phyloP scores from a whole-genome alignment of 2,888 invertebrate genomes.

The Parasteatoda lunata region DNA sequence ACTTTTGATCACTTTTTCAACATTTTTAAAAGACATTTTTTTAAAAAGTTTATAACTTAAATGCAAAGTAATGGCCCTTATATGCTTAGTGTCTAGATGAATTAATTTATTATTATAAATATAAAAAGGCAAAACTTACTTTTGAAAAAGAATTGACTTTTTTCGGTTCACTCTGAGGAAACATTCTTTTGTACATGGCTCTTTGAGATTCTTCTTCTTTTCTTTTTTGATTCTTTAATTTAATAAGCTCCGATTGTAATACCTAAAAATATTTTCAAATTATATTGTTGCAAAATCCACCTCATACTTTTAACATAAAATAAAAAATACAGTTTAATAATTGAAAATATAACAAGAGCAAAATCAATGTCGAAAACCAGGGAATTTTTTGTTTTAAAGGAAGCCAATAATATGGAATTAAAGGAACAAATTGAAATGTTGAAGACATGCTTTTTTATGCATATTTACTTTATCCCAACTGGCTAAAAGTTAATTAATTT shows the following conservation, averaged over 20 bases:
- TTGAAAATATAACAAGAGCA: neutral
- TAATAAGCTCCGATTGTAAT: constrained; percentile 59
- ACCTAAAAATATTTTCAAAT: constrained; percentile 24
- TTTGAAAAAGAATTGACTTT: constrained; percentile 28
- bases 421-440: no score
- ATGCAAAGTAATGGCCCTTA: no score
- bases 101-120: constrained; percentile 1
- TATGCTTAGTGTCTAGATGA: neutral
- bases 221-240: constrained; percentile 45
- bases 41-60: no score
- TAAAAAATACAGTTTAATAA: neutral
- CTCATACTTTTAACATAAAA: neutral
- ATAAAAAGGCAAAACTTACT: constrained; percentile 20
- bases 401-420: no score
- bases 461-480: no score
- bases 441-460: no score
- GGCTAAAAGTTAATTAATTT: no score
- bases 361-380: neutral
- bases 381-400: no score
- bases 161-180: constrained; percentile 26
- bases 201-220: constrained; percentile 50
- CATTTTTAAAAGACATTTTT: no score
- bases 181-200: constrained; percentile 68
- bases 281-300: neutral
- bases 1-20: no score